phyloP scores from a whole-genome alignment of 2,797 vertebrate species.

The Xenopus petersii region DNA sequence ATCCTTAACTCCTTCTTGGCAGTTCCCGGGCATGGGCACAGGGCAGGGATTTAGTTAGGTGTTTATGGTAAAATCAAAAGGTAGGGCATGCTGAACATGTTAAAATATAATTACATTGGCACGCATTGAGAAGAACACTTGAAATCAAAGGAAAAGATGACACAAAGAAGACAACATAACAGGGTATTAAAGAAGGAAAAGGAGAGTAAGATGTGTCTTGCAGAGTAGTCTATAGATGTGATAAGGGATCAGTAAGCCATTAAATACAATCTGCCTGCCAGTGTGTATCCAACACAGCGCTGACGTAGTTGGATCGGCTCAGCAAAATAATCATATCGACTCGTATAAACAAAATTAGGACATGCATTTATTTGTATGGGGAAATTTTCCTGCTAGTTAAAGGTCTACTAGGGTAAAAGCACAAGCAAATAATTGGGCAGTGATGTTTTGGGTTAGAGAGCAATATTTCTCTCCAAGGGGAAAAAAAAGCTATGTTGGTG shows the following conservation, averaged over 20 bases:
- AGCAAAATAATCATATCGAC: constrained; percentile 9
- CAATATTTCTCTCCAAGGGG: constrained; percentile 11
- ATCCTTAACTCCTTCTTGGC: background rate
- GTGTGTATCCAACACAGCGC: background rate
- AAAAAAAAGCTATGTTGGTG: constrained; percentile 8
- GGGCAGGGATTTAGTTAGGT: background rate
- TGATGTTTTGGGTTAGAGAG: constrained; percentile 1
- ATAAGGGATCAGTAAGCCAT: constrained; percentile 37
- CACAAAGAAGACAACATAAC: constrained; percentile 26
- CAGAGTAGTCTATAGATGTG: constrained; percentile 22
- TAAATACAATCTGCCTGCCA: constrained; percentile 23
- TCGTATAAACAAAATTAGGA: constrained; percentile 16
- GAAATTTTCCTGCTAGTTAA: constrained; percentile 10
- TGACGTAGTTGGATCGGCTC: constrained; percentile 6
- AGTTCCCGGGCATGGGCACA: background rate
- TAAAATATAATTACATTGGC: constrained; percentile 27
- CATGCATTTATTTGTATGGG: constrained; percentile 11
- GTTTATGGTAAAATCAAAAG: background rate
- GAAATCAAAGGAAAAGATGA: constrained; percentile 35
- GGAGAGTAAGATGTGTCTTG: constrained; percentile 24
- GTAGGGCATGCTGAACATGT: constrained; percentile 17
- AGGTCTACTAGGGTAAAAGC: constrained; percentile 17
- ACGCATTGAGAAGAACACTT: background rate
- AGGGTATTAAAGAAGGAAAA: constrained; percentile 16
- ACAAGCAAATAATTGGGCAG: constrained; percentile 26